Conservation (phyloP, 2,797 vertebrate species). For the Dallia pectoralis region DNA sequence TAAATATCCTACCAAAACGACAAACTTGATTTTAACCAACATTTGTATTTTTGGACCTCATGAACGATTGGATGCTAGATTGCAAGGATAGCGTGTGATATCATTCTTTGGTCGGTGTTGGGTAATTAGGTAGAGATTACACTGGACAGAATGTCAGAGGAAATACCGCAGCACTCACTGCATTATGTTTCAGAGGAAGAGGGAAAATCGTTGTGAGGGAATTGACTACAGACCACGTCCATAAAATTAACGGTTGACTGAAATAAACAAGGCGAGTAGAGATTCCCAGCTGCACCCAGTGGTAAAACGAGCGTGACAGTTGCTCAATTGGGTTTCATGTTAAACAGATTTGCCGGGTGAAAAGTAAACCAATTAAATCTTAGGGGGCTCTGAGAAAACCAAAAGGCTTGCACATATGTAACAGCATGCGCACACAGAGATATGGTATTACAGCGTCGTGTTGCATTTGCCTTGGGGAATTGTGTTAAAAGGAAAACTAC, state of each 20-base stretch:
- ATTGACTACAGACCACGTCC: slow-evolving; percentile 41
- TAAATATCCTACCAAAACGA: background rate
- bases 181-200: slow-evolving; percentile 43
- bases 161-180: slow-evolving; percentile 20
- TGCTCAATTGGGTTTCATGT: background rate
- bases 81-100: slow-evolving; percentile 18
- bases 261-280: background rate
- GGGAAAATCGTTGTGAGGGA: slow-evolving; percentile 29
- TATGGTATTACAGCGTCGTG: background rate
- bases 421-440: background rate
- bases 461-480: background rate
- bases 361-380: slow-evolving; percentile 1
- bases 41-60: background rate
- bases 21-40: background rate
- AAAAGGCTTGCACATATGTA: background rate
- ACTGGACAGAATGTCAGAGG: background rate
- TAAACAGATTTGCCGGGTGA: background rate
- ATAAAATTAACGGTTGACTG: slow-evolving; percentile 39
- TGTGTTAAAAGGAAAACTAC: background rate
- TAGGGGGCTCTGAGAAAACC: background rate
- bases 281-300: slow-evolving; percentile 16
- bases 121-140: slow-evolving; percentile 43
- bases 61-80: background rate
- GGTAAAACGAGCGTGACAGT: background rate
- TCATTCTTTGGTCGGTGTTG: slow-evolving; percentile 48